Base-by-base conservation (phyloP, 2,113 vertebrate species). In the Myodes glareolus region DNA sequence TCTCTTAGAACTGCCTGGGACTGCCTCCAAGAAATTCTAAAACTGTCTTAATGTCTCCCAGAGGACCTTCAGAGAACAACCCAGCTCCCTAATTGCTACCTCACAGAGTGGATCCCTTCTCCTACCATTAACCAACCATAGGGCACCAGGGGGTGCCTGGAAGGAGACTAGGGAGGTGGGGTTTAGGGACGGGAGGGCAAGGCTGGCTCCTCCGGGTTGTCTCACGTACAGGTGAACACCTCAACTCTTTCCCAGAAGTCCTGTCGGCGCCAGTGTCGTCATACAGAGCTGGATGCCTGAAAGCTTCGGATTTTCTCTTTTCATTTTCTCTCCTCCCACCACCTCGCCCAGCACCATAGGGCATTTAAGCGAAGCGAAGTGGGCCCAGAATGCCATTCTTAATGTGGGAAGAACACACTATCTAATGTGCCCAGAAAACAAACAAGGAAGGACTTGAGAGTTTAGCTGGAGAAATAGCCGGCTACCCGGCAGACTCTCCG, bases 401-500 rank as follows among this genome's bases (percentile, higher is more conserved):
- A 92, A 92, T 92, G 84, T 97, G 73, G 93, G 85, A 94, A 97
- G 85, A 97, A 95, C 90, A 96, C 82, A 89, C 92, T 70, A 91
- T 91, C 93, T 97, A 97, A 94, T 72, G 55, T 95, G 80, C 61
- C 94, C 89, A 91, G 94, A 97, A 97, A 94, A 92, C 81, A 92
- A 97, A 95, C 91, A 91, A 90, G 42, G 76, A 94, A 39, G 91
- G 42, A 70, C 81, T 88, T 90, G 84, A 68, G 52, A 25, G 42
- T 91, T 88, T 81, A 89, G 90, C 29, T 86, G 50, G 31, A 72
- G 78, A 94, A 95, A 88, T 6, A 61, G 65, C 8, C 61, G 92
- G 84, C 65, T 72, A 77, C 7, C 82, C 94, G 77, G 67, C 65
- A 68, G 52, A 68, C 36, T 85, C 19, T 95, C 61, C 47, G 42